Evolutionary conservation across 2,113 vertebrate genomes (phyloP).

Genomic region (Lepidiolamprologus cunningtoni): DNA sequence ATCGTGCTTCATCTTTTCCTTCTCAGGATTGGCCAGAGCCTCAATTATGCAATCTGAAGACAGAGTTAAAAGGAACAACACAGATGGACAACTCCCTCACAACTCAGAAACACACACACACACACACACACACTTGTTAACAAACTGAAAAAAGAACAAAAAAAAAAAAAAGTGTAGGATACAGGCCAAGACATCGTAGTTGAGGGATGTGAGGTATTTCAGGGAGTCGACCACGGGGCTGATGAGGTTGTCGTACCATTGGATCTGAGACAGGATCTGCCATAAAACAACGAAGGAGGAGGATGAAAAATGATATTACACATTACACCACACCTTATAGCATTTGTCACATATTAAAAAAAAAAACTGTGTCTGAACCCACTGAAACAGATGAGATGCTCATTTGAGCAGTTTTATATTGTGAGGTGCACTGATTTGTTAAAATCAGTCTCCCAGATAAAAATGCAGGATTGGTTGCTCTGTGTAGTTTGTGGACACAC

Average conservation of each 20-base stretch:
- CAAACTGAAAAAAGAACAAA: neutral
- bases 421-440: neutral
- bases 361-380: neutral
- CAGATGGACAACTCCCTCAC: neutral
- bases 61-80: conserved; percentile 66
- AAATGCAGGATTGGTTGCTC: neutral
- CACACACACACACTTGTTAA: neutral
- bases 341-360: neutral
- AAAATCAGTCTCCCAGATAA: neutral
- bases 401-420: neutral
- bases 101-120: neutral
- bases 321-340: neutral
- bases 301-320: neutral
- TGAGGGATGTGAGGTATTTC: conserved; percentile 98
- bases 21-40: conserved; percentile 96
- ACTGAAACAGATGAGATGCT: neutral
- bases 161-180: conserved; percentile 71
- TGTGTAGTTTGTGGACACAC: neutral
- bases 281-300: neutral
- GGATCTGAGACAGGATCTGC: conserved; percentile 97
- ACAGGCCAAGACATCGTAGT: conserved; percentile 98
- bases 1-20: conserved; percentile 98
- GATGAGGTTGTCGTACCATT: conserved; percentile 98
- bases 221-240: conserved; percentile 95
- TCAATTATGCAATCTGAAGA: conserved; percentile 95